Percentiles rank a stretch among this genome's conserved stretches.
These are phyloP conservation scores for Polypterus bichir DNA, from an alignment of 2,113 vertebrate genomes.

Conservation along the genomic window DNA sequence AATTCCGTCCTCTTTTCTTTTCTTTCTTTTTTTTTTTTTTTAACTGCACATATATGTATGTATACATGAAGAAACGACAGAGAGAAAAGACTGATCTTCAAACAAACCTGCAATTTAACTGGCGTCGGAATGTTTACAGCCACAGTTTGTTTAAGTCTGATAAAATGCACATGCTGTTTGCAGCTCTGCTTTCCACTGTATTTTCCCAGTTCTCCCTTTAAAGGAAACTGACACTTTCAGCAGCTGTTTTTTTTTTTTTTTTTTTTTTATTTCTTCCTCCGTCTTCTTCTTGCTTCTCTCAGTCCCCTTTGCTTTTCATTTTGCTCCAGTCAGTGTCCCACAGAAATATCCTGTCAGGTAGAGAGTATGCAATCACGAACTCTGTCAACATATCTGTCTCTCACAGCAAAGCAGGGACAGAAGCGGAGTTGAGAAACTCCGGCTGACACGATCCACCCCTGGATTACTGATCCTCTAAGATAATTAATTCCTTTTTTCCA, in stretches of 20 bases:
- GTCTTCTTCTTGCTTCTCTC: too few relatives aligned
- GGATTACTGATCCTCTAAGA: too few relatives aligned
- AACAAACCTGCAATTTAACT: slow-evolving; percentile 57
- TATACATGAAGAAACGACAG: slow-evolving; percentile 22
- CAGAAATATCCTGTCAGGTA: too few relatives aligned
- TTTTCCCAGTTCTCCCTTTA: background rate
- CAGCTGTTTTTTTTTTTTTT: slow-evolving; percentile 1
- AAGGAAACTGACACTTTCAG: background rate
- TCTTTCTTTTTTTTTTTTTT: slow-evolving; percentile 6
- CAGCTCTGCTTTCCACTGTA: background rate
- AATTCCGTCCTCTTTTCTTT: slow-evolving; percentile 25
- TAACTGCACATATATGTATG: slow-evolving; percentile 16
- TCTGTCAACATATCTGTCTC: too few relatives aligned
- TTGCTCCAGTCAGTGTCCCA: too few relatives aligned
- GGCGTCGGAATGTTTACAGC: slow-evolving; percentile 52
- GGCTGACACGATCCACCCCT: too few relatives aligned
- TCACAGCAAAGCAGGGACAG: too few relatives aligned
- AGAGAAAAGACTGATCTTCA: slow-evolving; percentile 38
- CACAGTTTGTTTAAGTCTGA: slow-evolving; percentile 52
- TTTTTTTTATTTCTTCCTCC: background rate
- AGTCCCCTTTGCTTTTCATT: too few relatives aligned
- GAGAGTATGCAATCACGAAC: too few relatives aligned
- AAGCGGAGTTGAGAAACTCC: too few relatives aligned
- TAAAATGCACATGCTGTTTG: slow-evolving; percentile 28
- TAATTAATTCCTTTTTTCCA: too few relatives aligned